Evolutionary conservation across 1,140 invertebrate species (phyloP).

Genomic region (Bombus pascuorum): DNA sequence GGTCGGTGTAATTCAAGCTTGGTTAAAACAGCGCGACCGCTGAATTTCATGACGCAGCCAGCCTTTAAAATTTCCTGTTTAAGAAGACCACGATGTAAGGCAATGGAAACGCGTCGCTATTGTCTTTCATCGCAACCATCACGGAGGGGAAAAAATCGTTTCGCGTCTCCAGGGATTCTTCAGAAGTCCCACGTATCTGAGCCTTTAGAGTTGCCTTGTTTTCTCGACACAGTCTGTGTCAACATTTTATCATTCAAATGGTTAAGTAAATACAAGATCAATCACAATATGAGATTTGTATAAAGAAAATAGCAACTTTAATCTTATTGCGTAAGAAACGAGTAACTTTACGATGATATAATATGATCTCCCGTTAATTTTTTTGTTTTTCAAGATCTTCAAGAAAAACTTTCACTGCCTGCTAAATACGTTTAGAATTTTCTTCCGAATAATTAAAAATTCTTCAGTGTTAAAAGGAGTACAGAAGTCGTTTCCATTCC

Average conservation of each 20-base stretch:
- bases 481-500: neutral
- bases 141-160: constrained; percentile 37
- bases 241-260: neutral
- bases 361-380: neutral
- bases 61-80: constrained; percentile 45
- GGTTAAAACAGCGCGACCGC: neutral
- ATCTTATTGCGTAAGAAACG: neutral
- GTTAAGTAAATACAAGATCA: neutral
- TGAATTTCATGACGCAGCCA: constrained; percentile 29
- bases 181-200: constrained; percentile 6
- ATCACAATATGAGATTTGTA: neutral
- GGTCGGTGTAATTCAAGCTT: neutral
- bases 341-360: neutral
- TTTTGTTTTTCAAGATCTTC: neutral
- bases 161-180: constrained; percentile 22
- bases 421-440: neutral
- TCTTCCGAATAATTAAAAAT: neutral
- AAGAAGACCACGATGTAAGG: constrained; percentile 32
- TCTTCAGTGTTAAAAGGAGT: neutral
- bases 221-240: neutral
- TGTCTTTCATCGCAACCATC: constrained; percentile 30
- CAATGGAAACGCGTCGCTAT: constrained; percentile 46
- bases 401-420: neutral
- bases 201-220: neutral
- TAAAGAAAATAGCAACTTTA: neutral